phyloP scores from a whole-genome alignment of 2,888 invertebrate genomes.

The Macaria liturata region DNA sequence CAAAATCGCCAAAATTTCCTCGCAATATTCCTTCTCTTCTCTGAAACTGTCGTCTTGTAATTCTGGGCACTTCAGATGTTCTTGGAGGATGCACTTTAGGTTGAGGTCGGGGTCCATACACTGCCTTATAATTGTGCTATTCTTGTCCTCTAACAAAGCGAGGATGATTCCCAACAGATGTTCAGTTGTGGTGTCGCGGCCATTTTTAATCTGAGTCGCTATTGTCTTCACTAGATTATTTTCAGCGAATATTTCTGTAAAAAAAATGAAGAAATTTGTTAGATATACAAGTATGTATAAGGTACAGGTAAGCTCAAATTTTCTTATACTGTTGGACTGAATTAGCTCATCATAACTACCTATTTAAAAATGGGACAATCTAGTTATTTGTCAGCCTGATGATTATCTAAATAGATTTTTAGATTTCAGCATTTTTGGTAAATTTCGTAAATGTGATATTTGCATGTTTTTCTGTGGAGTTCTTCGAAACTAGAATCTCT shows the following conservation, averaged over 20 bases:
- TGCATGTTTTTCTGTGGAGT: too few species aligned
- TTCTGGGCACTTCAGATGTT: conserved; percentile 50
- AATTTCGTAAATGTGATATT: too few species aligned
- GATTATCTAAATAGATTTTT: too few species aligned
- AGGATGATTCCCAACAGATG: conserved; percentile 59
- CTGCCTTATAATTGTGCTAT: conserved; percentile 46
- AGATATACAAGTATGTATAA: too few species aligned
- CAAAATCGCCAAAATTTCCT: conserved; percentile 46
- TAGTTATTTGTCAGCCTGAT: too few species aligned
- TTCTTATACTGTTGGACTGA: too few species aligned
- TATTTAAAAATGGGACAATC: too few species aligned
- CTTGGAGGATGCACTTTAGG: conserved; percentile 48
- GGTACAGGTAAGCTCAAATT: too few species aligned
- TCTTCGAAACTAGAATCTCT: too few species aligned
- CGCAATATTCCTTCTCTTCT: conserved; percentile 63
- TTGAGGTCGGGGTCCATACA: conserved; percentile 47
- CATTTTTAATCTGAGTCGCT: conserved; percentile 45
- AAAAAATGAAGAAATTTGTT: conserved; percentile 11
- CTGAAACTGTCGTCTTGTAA: conserved; percentile 46
- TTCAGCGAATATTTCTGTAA: conserved; percentile 61
- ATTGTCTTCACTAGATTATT: conserved; percentile 52
- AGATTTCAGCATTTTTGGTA: too few species aligned
- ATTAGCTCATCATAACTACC: too few species aligned
- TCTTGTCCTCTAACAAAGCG: conserved; percentile 43
- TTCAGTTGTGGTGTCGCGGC: conserved; percentile 55